Evolutionary conservation across 2,113 vertebrate genomes (phyloP), one percentile per base, ranked within the genome.

Genomic region (Harpagus bidentatus): DNA sequence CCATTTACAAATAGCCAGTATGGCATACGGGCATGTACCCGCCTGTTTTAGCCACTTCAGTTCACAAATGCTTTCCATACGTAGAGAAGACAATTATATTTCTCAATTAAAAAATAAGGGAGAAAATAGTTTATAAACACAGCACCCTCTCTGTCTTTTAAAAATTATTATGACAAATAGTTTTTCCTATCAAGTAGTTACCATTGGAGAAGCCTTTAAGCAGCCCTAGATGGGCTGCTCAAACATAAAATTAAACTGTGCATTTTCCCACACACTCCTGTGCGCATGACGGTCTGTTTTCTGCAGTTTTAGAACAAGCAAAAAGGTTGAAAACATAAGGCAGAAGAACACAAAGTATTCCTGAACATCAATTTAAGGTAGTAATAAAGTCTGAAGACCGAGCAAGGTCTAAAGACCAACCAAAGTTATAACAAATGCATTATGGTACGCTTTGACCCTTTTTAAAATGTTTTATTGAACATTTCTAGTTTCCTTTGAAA

Each of bases 11-110:
- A 58, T 4, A 88, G 43, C 53, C 40, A n/a, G 28, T 61, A 16
- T 80, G 36, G 48, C 34, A 25, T 32, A 62, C 0, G 2, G 36
- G 17, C 52, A 29, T 3, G 5, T 55, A 19, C 23, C 16, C 1
- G 0, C 22, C 22, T 47, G 5, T 34, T 73, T 18, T 58, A 73
- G 32, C 29, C 25, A 40, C 45, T 77, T 76, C 5, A 36, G 9
- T 53, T 90, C 38, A 47, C 32, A 79, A 90, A 65, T 61, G 17
- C 8, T 65, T 76, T 86, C 72, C n/a, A 7, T 42, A 62, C 29
- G 42, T 71, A 48, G 38, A 47, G 38, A 76, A 83, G 32, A 56
- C 5, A 77, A 9, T 15, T 61, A 29, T 42, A 58, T 18, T 76
- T 90, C 34, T 71, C 28, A 48, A 28, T 61, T 50, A 26, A 38